Base-by-base conservation (phyloP, 2,113 vertebrate species). In the Rhizomys pruinosus region DNA sequence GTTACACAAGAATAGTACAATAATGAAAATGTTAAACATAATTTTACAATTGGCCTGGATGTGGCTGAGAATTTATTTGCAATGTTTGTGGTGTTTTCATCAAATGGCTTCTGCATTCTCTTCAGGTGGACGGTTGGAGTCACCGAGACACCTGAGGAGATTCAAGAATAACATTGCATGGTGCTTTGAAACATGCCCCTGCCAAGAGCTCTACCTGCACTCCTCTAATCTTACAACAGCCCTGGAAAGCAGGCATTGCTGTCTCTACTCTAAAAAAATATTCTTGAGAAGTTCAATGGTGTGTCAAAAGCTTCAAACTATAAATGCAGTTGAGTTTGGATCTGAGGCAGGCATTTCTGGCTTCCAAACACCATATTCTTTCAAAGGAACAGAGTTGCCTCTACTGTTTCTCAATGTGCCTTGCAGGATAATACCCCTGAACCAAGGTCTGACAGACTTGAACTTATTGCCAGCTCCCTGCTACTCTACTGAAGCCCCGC, bases 1-100 rank as follows among this genome's bases (percentile, higher is more conserved):
- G 29, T 80, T 93, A 82, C n/a, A 47, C 29, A 87, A 91, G 47
- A 64, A 93, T 0, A 84, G 37, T 44, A 92, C 92, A 96, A 89
- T 34, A 71, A 84, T 59, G 32, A 23, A 63, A 42, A 59, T 89
- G 94, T 22, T 15, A 71, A 47, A 92, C 68, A 69, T 25, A 22
- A 79, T 73, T 69, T 92, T 63, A 91, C 42, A 39, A 72, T 25
- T 59, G 42, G 64, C 10, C 37, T 25, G 17, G 68, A 59, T 47
- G 5, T 34, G 25, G 37, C 32, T 61, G 34, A 79, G 39, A 92
- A 92, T 68, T 32, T 76, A 52, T 79, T 91, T 27, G 27, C 32
- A 39, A 86, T 52, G 5, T 20, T 81, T 89, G 68, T 20, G 32
- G 71, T 15, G 17, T 32, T 63, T 7, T 11, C 32, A 57, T 91